Evolutionary conservation across 1,140 invertebrate genomes (phyloP), one percentile per base, ranked within the genome.

Genomic region (Drosophila serrata): DNA sequence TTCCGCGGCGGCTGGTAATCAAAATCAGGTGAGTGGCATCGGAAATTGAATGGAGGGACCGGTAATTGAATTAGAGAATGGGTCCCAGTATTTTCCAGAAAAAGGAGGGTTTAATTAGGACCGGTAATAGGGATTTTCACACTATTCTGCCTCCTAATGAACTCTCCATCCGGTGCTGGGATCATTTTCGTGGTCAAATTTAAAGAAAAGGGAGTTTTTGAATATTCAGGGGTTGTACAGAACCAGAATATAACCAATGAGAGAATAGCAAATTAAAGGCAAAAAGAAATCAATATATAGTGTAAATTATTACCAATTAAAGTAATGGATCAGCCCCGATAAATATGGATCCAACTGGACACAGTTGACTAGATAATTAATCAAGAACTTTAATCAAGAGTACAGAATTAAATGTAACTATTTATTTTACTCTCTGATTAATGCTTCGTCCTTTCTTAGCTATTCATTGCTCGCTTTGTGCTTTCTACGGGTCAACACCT

Each of bases 21-120:
- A 31, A 43, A 22, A 29, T 43, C 65, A 65, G 65, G 65, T 69
- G 46, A 69, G 65, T 69, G 58, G 27, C 19, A 19, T 45, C 61
- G 65, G 60, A 69, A 65, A 65, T 69, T 65, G 13, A 53, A 33
- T 65, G 13, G n/a, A 53, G n/a, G 22, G 27, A n/a, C 61, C 65
- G 60, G 60, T 65, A 68, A 68, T 51, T 68, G 60, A 68, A 68
- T 68, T 31, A 64, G 19, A 12, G 19, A 7, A n/a, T 37, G 48
- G 27, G 3, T 13, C n/a, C 12, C 13, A 22, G 17, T 5, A 13
- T 39, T 37, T 45, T 45, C 11, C 1, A 9, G 11, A 31, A 67
- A 17, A 64, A 67, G 11, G 4, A 24, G n/a, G 17, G 13, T 63
- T 42, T 64, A 64, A 64, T 68, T 68, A 35, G 22, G 29, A 5